Evolutionary conservation across 2,888 invertebrate species (phyloP), one percentile per base, ranked within the genome.

Genomic region (Xanthorhoe spadicearia): DNA sequence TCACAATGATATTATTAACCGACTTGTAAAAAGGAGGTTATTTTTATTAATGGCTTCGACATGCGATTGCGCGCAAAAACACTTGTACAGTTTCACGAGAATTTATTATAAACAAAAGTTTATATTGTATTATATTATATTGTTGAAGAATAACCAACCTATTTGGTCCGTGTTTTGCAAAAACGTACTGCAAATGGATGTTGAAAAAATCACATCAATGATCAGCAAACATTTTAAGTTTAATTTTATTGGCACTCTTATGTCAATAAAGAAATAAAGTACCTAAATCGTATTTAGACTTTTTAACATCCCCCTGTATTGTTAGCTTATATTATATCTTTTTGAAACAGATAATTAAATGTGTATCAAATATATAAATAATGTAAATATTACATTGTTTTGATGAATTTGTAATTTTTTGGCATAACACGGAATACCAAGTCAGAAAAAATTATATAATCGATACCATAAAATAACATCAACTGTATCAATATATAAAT

Each of bases 1-100:
- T 73, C 70, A 72, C 59, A 67, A 69, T 66, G 70, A 74, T 74
- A 71, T 72, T 73, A 67, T 63, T n/a, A n/a, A n/a, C n/a, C n/a
- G n/a, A n/a, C n/a, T n/a, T n/a, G n/a, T n/a, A n/a, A n/a, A n/a
- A n/a, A n/a, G n/a, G n/a, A n/a, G n/a, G n/a, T n/a, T n/a, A n/a
- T n/a, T n/a, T 61, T 59, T 56, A 53, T 58, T 58, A 55, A 59
- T 56, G 7, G 48, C 49, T 55, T 50, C 32, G n/a, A 19, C 38
- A 50, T 32, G 32, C 17, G 49, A 19, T 17, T 50, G 18, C 43
- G 50, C 50, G 57, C 48, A 28, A 15, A 50, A 9, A 54, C n/a
- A 15, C 18, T 56, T 65, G 46, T 56, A 61, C 51, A 57, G 56
- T 50, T 55, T 56, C 52, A 56, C 46, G 7, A 35, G 48, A 66